Base-by-base conservation (phyloP, 2,113 vertebrate species). In the Cichladusa arquata region DNA sequence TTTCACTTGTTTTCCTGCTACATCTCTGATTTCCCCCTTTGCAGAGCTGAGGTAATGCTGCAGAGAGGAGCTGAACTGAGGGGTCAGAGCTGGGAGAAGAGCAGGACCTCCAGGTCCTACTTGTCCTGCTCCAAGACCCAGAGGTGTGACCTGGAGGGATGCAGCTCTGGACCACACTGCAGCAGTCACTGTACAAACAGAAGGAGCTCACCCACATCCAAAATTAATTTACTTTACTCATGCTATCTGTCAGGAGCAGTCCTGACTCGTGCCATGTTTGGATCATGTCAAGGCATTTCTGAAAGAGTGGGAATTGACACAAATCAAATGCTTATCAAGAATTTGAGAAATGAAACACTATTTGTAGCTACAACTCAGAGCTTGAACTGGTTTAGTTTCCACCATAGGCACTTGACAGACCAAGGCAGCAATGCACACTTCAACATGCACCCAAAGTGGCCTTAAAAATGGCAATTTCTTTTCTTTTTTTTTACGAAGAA, bases 251-350 rank as follows among this genome's bases (percentile, higher is more conserved):
- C 61, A 73, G 50, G 45, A 78, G 6, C 18, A 65, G 11, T 42
- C 36, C 10, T 73, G 34, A 29, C 16, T 81, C 0, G 0, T 38
- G 36, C 12, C n/a, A 14, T 16, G 8, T 47, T 42, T 67, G 31
- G 67, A 45, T 48, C 22, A n/a, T 5, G 5, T 42, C 58, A 60
- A 67, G 47, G 7, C 6, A 9, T 50, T 83, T 83, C 25, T 86
- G 48, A 56, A 57, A 88, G 14, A 50, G 12, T 36, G 10, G 14
- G 26, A 86, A 24, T 4, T 72, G 48, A 40, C 9, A 13, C 8
- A 50, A 86, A 58, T 13, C 24, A 79, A 79, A 71, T 33, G 33
- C 5, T 72, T 65, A n/a, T 50, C 31, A 54, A 71, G 23, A 33
- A n/a, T 25, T 13, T 62, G 23, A 76, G 45, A 89, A 60, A 58